phyloP scores from a whole-genome alignment of 2,888 invertebrate species.

The Netelia inedita region DNA sequence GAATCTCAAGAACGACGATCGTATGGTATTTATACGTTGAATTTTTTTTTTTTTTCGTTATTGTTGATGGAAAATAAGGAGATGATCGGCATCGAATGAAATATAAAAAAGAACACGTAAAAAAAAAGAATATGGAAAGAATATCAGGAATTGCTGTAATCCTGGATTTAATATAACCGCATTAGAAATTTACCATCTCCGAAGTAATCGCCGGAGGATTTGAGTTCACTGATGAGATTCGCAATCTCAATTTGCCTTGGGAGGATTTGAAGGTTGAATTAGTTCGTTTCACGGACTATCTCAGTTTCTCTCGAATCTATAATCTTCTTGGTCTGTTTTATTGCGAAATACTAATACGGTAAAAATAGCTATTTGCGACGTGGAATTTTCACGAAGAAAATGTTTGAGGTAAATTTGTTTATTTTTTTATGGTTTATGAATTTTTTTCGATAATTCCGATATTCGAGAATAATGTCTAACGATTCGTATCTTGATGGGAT shows the following conservation, averaged over 20 bases:
- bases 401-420: too few relatives aligned
- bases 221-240: conserved; percentile 71
- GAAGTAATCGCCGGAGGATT: conserved; percentile 69
- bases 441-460: neutral
- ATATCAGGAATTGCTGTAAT: conserved; percentile 62
- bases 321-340: conserved; percentile 7
- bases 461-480: neutral
- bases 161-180: conserved; percentile 58
- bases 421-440: too few relatives aligned
- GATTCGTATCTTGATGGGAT: conserved; percentile 54
- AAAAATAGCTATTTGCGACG: neutral
- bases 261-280: conserved; percentile 65
- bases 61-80: too few relatives aligned
- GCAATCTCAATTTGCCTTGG: conserved; percentile 41
- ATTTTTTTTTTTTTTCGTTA: too few relatives aligned
- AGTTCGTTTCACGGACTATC: conserved; percentile 52
- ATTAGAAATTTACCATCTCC: conserved; percentile 53
- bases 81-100: too few relatives aligned
- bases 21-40: conserved; percentile 13
- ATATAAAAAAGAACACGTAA: neutral
- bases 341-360: neutral
- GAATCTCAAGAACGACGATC: conserved; percentile 49
- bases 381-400: too few relatives aligned
- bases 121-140: conserved; percentile 23
- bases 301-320: conserved; percentile 26